Evolutionary conservation across 2,797 vertebrate genomes (phyloP).

Genomic region (Alectoris magna): DNA sequence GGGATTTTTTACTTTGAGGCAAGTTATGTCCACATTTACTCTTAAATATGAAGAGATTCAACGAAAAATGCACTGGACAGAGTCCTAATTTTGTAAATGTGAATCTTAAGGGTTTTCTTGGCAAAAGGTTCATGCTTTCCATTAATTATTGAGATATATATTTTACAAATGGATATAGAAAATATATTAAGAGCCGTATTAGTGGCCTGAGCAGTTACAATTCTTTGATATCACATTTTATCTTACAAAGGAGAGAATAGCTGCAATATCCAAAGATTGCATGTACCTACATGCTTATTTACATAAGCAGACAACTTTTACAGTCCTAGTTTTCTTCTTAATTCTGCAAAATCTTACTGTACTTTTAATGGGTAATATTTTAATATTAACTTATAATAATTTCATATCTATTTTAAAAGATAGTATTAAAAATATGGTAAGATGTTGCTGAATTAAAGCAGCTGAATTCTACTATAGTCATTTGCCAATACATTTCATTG

Average conservation of each 20-base stretch:
- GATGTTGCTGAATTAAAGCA: background rate
- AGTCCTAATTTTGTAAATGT: background rate
- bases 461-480: background rate
- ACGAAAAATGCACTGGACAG: background rate
- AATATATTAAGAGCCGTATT: background rate
- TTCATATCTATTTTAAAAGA: no score
- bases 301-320: background rate
- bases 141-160: background rate
- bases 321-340: background rate
- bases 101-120: background rate
- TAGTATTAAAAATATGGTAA: background rate
- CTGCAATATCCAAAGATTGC: background rate
- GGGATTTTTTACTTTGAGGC: background rate
- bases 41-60: background rate
- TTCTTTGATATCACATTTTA: background rate
- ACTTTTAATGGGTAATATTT: no score
- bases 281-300: background rate
- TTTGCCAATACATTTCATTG: background rate
- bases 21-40: background rate
- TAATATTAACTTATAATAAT: no score
- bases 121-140: background rate
- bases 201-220: background rate
- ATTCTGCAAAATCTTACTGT: background rate
- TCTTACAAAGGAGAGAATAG: background rate
- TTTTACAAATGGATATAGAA: no score